Base-by-base conservation (phyloP, 2,888 invertebrate species). In the Ceratothoa steindachneri region DNA sequence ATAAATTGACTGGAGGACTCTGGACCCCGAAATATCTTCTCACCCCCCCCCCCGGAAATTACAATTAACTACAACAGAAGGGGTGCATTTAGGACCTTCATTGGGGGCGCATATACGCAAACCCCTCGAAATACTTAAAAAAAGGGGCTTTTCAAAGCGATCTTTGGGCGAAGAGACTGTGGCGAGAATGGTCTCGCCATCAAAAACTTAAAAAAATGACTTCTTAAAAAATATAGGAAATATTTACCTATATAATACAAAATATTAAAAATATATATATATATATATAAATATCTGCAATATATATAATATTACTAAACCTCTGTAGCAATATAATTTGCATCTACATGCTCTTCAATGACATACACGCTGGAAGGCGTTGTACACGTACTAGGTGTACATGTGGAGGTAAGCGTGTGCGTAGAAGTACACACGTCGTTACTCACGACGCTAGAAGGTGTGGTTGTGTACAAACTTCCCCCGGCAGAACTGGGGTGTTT, bases 281-380 rank as follows among this genome's bases (percentile, higher is more conserved):
- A 68, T 30, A 68, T 68, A 68, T 68, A 68, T 68, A 68, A 41
- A 68, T 68, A 68, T 68, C 22, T 68, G 41, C 19, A 68, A n/a
- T n/a, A 67, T 67, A 5, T 55, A 55, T 55, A 24, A 24, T 30
- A 29, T 7, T 19, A 64, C 78, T 78, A 78, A 27, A 78, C 78
- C 41, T 78, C 73, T 3, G 78, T 78, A 27, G 78, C 78, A 22
- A 78, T 75, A 70, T 75, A 78, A 30, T 71, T 75, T 15, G 72
- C 77, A 24, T 76, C 75, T 24, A 72, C 69, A 30, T 78, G 75
- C 67, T 78, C 78, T 30, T 78, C 78, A 66, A 78, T 78, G 30
- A 78, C 78, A 69, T 69, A 78, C 9, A 78, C 73, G 65, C 73
- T 73, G 31, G 78, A 76, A 19, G 78, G 75, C 24, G 78, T 78